phyloP scores from a whole-genome alignment of 1,140 invertebrate genomes.

The Lepidurus packardi region DNA sequence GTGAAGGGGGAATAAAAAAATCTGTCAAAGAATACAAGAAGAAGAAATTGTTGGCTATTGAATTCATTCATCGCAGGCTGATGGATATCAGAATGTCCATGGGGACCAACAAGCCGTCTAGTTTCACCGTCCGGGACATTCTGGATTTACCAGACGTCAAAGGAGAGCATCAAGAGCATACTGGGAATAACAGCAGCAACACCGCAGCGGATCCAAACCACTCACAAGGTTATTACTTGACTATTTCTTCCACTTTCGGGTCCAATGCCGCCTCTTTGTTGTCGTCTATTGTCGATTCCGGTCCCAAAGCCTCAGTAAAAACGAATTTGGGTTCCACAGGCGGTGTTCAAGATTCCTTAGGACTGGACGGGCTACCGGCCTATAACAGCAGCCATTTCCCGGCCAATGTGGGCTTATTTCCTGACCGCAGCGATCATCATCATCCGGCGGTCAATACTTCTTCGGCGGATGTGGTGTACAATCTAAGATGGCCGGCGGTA shows the following conservation, averaged over 20 bases:
- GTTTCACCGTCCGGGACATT: slow-evolving; percentile 37
- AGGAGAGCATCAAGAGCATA: background rate
- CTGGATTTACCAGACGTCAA: slow-evolving; percentile 37
- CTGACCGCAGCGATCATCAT: background rate
- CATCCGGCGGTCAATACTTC: background rate
- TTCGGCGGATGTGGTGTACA: background rate
- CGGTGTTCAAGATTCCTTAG: background rate
- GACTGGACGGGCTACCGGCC: background rate
- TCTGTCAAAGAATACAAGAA: no score
- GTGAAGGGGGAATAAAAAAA: no score
- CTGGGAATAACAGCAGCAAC: background rate
- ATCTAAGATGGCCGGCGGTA: background rate
- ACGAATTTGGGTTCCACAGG: no score
- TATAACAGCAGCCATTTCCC: background rate
- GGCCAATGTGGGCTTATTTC: background rate
- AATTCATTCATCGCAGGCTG: slow-evolving; percentile 23
- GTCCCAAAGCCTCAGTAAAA: no score
- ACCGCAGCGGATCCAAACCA: background rate
- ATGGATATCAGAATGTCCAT: slow-evolving; percentile 35
- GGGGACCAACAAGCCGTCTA: slow-evolving; percentile 34
- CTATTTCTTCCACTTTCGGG: background rate
- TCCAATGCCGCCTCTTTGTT: no score
- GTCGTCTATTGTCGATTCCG: no score
- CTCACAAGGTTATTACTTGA: background rate
- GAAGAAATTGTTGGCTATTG: no score